Conservation (phyloP, 2,888 invertebrate genomes). For the Choreutis nemorana region DNA sequence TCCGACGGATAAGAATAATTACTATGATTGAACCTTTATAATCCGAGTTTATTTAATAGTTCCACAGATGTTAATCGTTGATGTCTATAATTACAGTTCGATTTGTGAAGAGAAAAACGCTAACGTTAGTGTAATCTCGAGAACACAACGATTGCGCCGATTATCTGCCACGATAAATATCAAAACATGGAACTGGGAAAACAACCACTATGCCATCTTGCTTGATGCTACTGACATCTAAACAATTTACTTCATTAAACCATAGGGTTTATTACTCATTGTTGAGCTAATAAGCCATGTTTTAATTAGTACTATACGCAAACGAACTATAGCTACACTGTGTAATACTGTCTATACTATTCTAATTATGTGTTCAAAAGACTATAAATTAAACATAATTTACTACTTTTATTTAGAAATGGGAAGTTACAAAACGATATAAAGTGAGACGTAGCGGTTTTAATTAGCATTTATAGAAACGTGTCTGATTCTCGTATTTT, state of each 20-base stretch:
- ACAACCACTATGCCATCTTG: too few species aligned
- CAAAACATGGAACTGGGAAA: too few species aligned
- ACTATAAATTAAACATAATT: too few species aligned
- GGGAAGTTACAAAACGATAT: slow-evolving; percentile 42
- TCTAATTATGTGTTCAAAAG: too few species aligned
- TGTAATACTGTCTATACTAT: too few species aligned
- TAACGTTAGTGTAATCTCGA: slow-evolving; percentile 23
- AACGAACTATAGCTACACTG: too few species aligned
- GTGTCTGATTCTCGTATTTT: slow-evolving; percentile 37
- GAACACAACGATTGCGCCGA: slow-evolving; percentile 22
- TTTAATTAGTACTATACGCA: too few species aligned
- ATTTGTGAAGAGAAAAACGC: slow-evolving; percentile 57
- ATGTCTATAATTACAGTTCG: slow-evolving; percentile 57
- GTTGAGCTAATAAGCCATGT: too few species aligned
- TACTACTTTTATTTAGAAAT: too few species aligned
- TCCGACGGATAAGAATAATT: slow-evolving; percentile 67
- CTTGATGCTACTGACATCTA: too few species aligned
- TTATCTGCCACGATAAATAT: slow-evolving; percentile 28
- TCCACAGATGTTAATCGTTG: slow-evolving; percentile 64
- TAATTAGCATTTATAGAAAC: slow-evolving; percentile 56
- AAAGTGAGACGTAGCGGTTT: slow-evolving; percentile 42
- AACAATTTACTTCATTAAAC: too few species aligned
- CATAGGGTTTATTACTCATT: too few species aligned
- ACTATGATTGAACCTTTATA: slow-evolving; percentile 65
- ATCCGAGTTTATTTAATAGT: slow-evolving; percentile 61